Evolutionary conservation across 1,140 invertebrate species (phyloP), one percentile per base, ranked within the genome.

Genomic region (Trachelipus rathkii): DNA sequence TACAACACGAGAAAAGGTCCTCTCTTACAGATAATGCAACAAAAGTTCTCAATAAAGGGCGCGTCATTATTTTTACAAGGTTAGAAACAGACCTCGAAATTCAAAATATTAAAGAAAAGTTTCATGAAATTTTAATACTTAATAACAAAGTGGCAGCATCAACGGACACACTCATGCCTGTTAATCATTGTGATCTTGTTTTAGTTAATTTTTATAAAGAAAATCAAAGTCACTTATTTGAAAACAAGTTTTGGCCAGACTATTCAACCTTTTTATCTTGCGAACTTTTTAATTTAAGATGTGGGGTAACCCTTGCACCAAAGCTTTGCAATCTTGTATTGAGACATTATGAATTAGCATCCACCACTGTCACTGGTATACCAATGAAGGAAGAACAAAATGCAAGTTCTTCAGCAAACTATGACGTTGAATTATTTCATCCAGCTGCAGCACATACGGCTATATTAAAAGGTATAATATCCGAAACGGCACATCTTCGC

Each of bases 301-400:
- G 87, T 83, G 82, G 87, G 84, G 67, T 85, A 82, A 44, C 81
- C 83, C 84, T 91, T 33, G 87, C 90, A 0, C 88, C 87, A 75
- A 91, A 93, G 82, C 84, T 95, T 10, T 91, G 91, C 0, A 88
- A 92, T 72, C 82, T 88, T 19, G 86, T 85, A 6, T 84, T 87
- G 77, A 83, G 84, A 45, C 96, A 98, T 85, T 98, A 96, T 83
- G 90, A 93, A 84, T 86, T 99, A n/a, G 92, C 95, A 0, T 95
- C 93, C 73, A 98, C 96, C 13, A 97, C 95, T 0, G 95, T 99
- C 0, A 98, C 95, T 33, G 96, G 95, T 44, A 99, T 99, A 83
- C 96, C 96, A 6, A 99, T 99, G 96, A 99, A 99, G 87, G 96
- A 99, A 87, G 96, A 99, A 86, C 96, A 98, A 87, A 98, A 98